Conservation (phyloP, 37 sponge, comb jelly and placozoan genomes). For the Bolinopsis microptera region DNA sequence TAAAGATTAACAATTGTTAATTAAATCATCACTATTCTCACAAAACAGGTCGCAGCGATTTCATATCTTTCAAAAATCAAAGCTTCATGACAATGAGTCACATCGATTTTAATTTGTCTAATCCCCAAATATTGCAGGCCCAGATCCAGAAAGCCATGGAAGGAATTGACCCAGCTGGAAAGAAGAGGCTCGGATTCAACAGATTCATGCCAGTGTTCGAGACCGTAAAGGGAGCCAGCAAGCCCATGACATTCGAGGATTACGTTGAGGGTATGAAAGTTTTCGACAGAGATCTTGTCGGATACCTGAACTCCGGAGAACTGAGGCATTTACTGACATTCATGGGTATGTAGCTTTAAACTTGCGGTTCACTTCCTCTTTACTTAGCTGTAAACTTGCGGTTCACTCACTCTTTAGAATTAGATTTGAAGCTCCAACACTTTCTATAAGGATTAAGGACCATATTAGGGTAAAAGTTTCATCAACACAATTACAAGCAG, state of each 20-base stretch:
- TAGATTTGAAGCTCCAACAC: too few relatives aligned
- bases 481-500: too few relatives aligned
- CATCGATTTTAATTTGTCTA: too few relatives aligned
- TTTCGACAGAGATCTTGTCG: constrained; percentile 64
- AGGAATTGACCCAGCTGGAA: constrained; percentile 15
- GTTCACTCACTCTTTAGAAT: too few relatives aligned
- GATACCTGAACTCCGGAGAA: constrained; percentile 63
- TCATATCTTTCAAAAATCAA: too few relatives aligned
- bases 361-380: too few relatives aligned
- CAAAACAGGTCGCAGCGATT: too few relatives aligned
- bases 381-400: not conserved
- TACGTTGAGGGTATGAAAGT: constrained; percentile 66
- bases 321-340: constrained; percentile 57
- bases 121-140: too few relatives aligned
- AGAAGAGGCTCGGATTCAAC: constrained; percentile 62
- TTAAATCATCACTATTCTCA: too few relatives aligned
- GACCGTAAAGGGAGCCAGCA: constrained; percentile 32
- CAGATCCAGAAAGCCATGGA: constrained; percentile 62
- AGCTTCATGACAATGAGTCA: too few relatives aligned
- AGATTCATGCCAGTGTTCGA: constrained; percentile 65
- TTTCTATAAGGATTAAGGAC: too few relatives aligned
- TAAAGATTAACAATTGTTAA: too few relatives aligned
- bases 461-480: not conserved
- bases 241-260: constrained; percentile 50
- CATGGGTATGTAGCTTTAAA: constrained; percentile 29